Conservation (phyloP, 2,888 invertebrate species). For the Callyntrura guangdongensis region DNA sequence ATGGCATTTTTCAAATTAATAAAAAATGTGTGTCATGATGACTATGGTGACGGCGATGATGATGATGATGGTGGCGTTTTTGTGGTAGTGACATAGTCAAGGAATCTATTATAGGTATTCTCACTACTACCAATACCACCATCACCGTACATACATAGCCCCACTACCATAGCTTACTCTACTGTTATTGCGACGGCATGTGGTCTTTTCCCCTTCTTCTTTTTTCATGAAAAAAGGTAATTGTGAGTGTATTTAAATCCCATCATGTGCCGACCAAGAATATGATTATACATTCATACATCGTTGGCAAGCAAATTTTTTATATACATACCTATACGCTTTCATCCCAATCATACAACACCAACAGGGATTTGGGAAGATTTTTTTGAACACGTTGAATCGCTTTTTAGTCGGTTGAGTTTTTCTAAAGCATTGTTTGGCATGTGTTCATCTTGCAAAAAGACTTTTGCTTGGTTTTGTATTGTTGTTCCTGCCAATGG, state of each 20-base stretch:
- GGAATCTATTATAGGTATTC: slow-evolving; percentile 46
- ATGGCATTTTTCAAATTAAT: slow-evolving; percentile 59
- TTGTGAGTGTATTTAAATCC: slow-evolving; percentile 56
- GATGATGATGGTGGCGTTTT: slow-evolving; percentile 52
- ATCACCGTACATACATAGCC: neutral
- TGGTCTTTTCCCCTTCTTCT: slow-evolving; percentile 54
- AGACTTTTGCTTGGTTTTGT: slow-evolving; percentile 4
- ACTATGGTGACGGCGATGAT: slow-evolving; percentile 16
- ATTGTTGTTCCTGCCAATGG: slow-evolving; percentile 50
- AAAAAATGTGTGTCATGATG: slow-evolving; percentile 74
- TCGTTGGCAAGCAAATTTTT: slow-evolving; percentile 10
- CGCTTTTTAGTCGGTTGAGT: slow-evolving; percentile 14
- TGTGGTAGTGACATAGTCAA: slow-evolving; percentile 56
- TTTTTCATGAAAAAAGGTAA: slow-evolving; percentile 42
- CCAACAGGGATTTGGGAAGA: slow-evolving; percentile 33
- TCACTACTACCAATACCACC: neutral
- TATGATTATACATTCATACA: neutral
- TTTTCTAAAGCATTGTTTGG: slow-evolving; percentile 9
- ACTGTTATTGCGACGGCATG: slow-evolving; percentile 63
- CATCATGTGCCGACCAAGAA: slow-evolving; percentile 47
- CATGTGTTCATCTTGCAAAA: slow-evolving; percentile 5
- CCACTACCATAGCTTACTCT: neutral
- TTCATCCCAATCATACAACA: slow-evolving; percentile 20
- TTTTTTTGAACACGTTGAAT: slow-evolving; percentile 27
- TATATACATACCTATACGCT: slow-evolving; percentile 2